Evolutionary conservation across 1,140 invertebrate species (phyloP).

Genomic region (Zaprionus africanus): DNA sequence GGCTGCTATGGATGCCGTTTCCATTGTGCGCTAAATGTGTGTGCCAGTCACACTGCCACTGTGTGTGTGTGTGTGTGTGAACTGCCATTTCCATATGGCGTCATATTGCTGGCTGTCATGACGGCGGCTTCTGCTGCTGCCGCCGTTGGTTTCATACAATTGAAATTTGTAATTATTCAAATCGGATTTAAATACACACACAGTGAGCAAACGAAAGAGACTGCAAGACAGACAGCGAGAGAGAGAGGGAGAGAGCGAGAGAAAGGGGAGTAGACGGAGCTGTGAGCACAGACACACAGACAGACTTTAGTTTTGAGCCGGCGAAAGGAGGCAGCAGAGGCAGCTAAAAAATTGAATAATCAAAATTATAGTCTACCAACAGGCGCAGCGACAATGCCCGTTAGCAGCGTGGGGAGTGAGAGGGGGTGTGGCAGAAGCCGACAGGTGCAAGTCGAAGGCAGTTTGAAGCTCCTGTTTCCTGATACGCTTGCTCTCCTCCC

Average conservation of each 20-base stretch:
- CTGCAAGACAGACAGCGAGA: neutral
- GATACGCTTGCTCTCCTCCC: neutral
- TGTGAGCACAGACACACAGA: slow-evolving; percentile 11
- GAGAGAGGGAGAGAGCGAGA: neutral
- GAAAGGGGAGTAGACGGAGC: neutral
- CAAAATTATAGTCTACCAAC: slow-evolving; percentile 43
- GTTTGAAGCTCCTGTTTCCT: slow-evolving; percentile 37
- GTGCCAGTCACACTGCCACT: slow-evolving; percentile 28
- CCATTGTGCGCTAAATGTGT: slow-evolving; percentile 69
- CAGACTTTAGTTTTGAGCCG: slow-evolving; percentile 42
- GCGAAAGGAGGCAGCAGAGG: slow-evolving; percentile 18
- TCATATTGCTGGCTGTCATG: slow-evolving; percentile 70
- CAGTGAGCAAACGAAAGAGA: slow-evolving; percentile 11
- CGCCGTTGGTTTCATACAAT: slow-evolving; percentile 72
- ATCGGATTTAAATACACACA: slow-evolving; percentile 79
- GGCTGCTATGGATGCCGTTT: slow-evolving; percentile 39
- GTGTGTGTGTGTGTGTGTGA: slow-evolving; percentile 25
- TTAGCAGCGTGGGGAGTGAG: neutral
- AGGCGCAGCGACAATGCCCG: slow-evolving; percentile 4
- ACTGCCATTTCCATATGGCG: slow-evolving; percentile 77
- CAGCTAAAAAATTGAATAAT: slow-evolving; percentile 46
- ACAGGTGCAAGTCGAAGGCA: slow-evolving; percentile 65
- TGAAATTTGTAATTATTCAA: slow-evolving; percentile 83
- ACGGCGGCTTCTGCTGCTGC: slow-evolving; percentile 27
- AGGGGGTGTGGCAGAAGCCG: neutral